These are phyloP conservation scores for Poicephalus meyeri DNA, from an alignment of 2,113 vertebrate species.

Conservation along the genomic window DNA sequence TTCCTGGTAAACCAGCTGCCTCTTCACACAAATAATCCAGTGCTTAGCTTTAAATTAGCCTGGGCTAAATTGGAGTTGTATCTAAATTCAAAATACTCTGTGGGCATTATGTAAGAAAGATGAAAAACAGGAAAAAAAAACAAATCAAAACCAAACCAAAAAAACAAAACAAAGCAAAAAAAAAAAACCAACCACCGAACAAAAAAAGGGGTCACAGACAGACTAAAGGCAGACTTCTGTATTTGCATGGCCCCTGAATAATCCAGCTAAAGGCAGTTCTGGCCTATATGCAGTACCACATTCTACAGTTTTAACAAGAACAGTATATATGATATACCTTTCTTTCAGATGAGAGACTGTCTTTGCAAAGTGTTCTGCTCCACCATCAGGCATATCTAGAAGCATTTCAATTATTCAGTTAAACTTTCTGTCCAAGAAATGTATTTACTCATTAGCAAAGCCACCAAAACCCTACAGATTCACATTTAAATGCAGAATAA, in stretches of 20 bases:
- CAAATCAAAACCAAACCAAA: not conserved
- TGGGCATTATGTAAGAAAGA: not conserved
- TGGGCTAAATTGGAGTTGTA: not conserved
- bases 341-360: constrained; percentile 90
- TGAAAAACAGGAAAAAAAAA: not conserved
- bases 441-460: not conserved
- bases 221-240: not conserved
- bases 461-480: not conserved
- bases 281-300: not conserved
- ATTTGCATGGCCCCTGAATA: not conserved
- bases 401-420: constrained; percentile 27
- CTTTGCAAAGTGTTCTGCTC: constrained; percentile 90
- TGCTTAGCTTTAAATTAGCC: not conserved
- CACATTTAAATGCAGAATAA: not conserved
- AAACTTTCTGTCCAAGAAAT: not conserved
- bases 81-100: not conserved
- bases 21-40: not conserved
- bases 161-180: not conserved
- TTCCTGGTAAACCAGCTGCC: not conserved
- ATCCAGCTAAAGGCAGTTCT: not conserved
- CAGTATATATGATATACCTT: constrained; percentile 74
- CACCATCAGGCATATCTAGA: constrained; percentile 91
- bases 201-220: not conserved
- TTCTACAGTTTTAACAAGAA: not conserved
- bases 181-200: not conserved